Conservation (phyloP, 1,140 invertebrate species). For the Pogonomyrmex californicus region DNA sequence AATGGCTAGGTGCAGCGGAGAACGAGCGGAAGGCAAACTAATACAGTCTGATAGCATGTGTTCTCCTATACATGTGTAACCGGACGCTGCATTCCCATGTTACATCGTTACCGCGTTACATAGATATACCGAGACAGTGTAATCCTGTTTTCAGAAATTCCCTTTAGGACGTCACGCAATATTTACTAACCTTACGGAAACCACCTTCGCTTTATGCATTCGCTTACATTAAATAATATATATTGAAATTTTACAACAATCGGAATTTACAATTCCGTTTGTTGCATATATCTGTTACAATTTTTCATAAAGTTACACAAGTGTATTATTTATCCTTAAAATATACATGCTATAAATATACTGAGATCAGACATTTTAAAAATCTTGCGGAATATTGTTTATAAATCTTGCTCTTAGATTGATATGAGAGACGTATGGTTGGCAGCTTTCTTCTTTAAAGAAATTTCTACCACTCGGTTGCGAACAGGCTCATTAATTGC, state of each 20-base stretch:
- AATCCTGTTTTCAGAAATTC: slow-evolving; percentile 21
- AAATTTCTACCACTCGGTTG: not conserved
- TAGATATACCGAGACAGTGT: not conserved
- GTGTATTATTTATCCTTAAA: not conserved
- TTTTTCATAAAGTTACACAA: not conserved
- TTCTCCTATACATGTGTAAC: not conserved
- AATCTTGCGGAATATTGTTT: not conserved
- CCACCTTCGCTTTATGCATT: not conserved
- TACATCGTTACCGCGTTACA: not conserved
- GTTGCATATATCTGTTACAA: not conserved
- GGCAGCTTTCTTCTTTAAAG: not conserved
- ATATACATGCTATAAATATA: not conserved
- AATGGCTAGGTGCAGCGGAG: not conserved
- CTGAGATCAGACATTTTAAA: not conserved
- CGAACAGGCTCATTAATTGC: slow-evolving; percentile 24
- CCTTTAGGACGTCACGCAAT: not conserved
- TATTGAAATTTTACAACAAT: no score
- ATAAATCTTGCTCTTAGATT: not conserved
- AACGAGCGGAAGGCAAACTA: slow-evolving; percentile 18
- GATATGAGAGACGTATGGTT: not conserved
- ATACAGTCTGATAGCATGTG: slow-evolving; percentile 14
- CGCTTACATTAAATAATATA: not conserved
- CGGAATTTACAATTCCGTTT: not conserved
- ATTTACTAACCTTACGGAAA: slow-evolving; percentile 4
- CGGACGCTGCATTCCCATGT: not conserved